Evolutionary conservation across 2,113 vertebrate genomes (phyloP).

Genomic region (Mystacornis crossleyi): DNA sequence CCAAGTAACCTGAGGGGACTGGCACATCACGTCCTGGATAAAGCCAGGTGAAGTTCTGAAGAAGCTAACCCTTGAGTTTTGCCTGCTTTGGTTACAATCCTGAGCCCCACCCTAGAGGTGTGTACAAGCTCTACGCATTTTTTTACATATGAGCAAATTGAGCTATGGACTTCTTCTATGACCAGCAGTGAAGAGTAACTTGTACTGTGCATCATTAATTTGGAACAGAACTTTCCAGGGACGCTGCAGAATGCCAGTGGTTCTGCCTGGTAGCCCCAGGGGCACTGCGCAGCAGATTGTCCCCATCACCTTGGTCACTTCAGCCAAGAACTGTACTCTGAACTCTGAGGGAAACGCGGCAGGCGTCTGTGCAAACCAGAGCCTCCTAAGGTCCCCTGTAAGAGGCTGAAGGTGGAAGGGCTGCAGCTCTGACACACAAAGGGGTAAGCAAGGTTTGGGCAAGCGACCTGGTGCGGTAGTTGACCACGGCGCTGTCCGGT

Average conservation of each 20-base stretch:
- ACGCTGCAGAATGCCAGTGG: neutral
- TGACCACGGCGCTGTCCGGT: slow-evolving; percentile 76
- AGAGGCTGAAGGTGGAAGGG: neutral
- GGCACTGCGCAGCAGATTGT: neutral
- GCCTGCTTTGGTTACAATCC: neutral
- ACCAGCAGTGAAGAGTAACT: neutral
- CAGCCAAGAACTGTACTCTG: neutral
- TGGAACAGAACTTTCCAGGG: neutral
- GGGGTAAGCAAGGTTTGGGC: neutral
- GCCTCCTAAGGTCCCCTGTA: neutral
- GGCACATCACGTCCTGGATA: neutral
- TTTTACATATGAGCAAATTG: neutral
- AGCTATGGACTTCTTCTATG: neutral
- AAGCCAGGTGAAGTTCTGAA: neutral
- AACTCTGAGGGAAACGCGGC: neutral
- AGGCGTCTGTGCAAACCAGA: neutral
- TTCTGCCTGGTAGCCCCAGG: neutral
- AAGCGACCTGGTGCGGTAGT: slow-evolving; percentile 86
- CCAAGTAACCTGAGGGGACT: neutral
- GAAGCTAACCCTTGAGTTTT: neutral
- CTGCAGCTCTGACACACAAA: neutral
- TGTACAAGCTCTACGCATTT: neutral
- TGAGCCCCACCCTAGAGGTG: neutral
- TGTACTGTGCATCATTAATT: neutral
- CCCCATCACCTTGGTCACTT: neutral